Evolutionary conservation across 2,888 invertebrate genomes (phyloP).

Genomic region (Melinaea marsaeus): DNA sequence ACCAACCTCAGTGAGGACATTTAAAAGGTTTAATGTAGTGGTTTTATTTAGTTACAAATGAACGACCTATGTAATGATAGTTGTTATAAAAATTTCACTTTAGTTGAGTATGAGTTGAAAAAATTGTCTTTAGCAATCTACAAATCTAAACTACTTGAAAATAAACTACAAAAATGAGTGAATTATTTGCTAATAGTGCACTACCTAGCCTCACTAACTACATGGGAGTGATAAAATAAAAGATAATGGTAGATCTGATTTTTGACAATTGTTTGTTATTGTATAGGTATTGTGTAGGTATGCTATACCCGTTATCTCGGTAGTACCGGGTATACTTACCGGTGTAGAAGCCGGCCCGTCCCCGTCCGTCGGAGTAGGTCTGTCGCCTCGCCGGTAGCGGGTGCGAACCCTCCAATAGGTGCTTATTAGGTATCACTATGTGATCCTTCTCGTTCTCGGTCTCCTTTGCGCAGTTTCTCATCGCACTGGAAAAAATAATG

Average conservation of each 20-base stretch:
- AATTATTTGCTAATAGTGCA: constrained; percentile 5
- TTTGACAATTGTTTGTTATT: constrained; percentile 5
- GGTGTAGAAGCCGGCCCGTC: constrained; percentile 54
- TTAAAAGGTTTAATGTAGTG: background rate
- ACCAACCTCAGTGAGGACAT: background rate
- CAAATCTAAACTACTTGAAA: constrained; percentile 13
- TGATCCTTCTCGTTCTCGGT: constrained; percentile 73
- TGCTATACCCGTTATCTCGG: background rate
- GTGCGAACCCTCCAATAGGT: constrained; percentile 72
- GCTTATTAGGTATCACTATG: constrained; percentile 80
- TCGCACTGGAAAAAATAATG: constrained; percentile 73
- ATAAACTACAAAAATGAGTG: constrained; percentile 13
- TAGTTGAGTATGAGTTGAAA: constrained; percentile 14
- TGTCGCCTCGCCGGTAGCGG: constrained; percentile 82
- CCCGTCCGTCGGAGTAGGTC: constrained; percentile 73
- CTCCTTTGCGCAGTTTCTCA: constrained; percentile 80
- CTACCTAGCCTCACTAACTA: constrained; percentile 1
- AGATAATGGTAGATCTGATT: constrained; percentile 1
- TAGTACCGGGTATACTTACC: constrained; percentile 49
- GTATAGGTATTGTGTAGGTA: background rate
- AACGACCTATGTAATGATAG: background rate
- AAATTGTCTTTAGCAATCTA: constrained; percentile 14
- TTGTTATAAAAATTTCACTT: background rate
- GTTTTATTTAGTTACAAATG: background rate
- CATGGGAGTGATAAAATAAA: constrained; percentile 13